Conservation (phyloP, 2,113 vertebrate genomes). For the Bubo blakistoni region DNA sequence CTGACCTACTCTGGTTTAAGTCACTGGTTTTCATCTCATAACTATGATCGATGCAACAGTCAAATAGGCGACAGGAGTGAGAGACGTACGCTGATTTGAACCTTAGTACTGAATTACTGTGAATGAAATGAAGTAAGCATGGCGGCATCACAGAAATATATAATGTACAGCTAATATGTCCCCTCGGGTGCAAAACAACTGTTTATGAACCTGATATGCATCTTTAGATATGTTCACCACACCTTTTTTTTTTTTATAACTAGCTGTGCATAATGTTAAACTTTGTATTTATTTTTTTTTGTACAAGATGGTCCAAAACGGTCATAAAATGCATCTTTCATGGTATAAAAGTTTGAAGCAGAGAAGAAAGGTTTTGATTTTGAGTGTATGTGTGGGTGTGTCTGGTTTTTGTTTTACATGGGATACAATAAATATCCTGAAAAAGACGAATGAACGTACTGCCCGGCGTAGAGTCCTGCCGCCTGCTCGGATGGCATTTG, state of each 20-base stretch:
- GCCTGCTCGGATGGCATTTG: slow-evolving; percentile 97
- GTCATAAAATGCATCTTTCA: slow-evolving; percentile 71
- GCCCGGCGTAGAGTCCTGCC: slow-evolving; percentile 92
- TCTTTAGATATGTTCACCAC: slow-evolving; percentile 35
- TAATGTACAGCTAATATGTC: slow-evolving; percentile 65
- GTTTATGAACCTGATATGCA: slow-evolving; percentile 53
- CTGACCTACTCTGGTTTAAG: slow-evolving; percentile 22
- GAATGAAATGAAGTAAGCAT: slow-evolving; percentile 65
- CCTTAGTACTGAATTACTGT: slow-evolving; percentile 44
- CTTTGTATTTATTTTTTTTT: slow-evolving; percentile 42
- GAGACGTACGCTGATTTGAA: slow-evolving; percentile 32
- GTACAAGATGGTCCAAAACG: slow-evolving; percentile 67
- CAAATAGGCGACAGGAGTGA: slow-evolving; percentile 45
- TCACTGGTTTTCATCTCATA: slow-evolving; percentile 19
- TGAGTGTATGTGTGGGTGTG: background rate
- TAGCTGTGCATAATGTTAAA: slow-evolving; percentile 67
- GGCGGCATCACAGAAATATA: slow-evolving; percentile 64
- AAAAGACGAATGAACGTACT: slow-evolving; percentile 96
- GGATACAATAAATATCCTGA: slow-evolving; percentile 97
- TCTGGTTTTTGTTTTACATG: slow-evolving; percentile 76
- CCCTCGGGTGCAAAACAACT: slow-evolving; percentile 56
- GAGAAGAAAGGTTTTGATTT: slow-evolving; percentile 27
- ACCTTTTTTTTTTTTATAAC: slow-evolving; percentile 49
- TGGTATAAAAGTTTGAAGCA: slow-evolving; percentile 68
- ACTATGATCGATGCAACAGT: slow-evolving; percentile 7